Percentiles rank a stretch among this genome's conserved stretches.
phyloP scores from a whole-genome alignment of 2,888 invertebrate genomes.

The Pristionchus japonicus region DNA sequence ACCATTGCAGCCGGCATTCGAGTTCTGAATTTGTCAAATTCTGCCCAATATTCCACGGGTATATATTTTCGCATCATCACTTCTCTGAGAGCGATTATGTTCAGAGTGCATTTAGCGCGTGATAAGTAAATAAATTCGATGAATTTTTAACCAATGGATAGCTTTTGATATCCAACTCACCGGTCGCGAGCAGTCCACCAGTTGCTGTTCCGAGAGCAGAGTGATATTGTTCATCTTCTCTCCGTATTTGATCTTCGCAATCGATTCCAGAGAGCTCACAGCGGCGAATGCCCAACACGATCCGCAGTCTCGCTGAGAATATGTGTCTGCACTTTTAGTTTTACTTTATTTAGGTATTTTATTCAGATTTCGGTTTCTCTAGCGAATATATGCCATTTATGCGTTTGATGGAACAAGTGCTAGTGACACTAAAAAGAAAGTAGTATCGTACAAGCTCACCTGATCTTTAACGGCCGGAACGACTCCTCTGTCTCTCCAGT shows the following conservation, averaged over 20 bases:
- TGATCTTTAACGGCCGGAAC: background rate
- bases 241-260: background rate
- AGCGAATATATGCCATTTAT: no score
- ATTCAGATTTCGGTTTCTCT: no score
- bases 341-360: background rate
- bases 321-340: no score
- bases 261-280: constrained; percentile 39
- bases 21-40: no score
- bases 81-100: background rate
- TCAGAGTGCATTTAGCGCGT: no score
- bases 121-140: background rate
- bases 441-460: background rate
- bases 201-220: constrained; percentile 76
- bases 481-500: background rate
- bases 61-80: no score
- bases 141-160: no score
- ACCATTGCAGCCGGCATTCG: constrained; percentile 74
- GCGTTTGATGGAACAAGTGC: no score
- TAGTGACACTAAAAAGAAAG: background rate
- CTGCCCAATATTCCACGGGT: no score
- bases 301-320: background rate
- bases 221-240: background rate
- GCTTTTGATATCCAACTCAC: background rate
- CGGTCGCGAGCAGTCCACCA: constrained; percentile 76
- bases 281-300: constrained; percentile 45